Evolutionary conservation across 1,140 invertebrate species (phyloP), one percentile per base, ranked within the genome.

Genomic region (Pissodes strobi): DNA sequence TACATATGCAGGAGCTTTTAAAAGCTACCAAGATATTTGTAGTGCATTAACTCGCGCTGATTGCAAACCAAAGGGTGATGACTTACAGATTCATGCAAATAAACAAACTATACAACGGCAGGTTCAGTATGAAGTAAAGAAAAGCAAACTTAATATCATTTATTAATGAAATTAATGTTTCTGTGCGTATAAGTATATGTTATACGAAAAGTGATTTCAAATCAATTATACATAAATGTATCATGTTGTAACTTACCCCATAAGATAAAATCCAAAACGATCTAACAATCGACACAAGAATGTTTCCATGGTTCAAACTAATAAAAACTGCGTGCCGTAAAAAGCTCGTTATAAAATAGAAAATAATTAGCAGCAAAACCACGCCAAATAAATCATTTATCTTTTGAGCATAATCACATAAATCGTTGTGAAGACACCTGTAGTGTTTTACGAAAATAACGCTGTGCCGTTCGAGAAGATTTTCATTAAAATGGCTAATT

Each of bases 241-340:
- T n/a, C n/a, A n/a, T n/a, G n/a, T 27, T 23, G 10, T 8, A n/a
- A 52, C 55, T 30, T 57, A 57, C 55, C 38, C 38, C 39, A 27
- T 45, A 57, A 45, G 55, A 25, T 17, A 57, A 6, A 17, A 57
- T 57, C 55, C 55, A 57, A 9, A 30, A 27, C 17, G 38, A 45
- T 45, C 55, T 22, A 2, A 57, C 55, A 8, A 30, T 27, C 10
- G 41, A n/a, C 22, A 27, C 23, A 15, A 45, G 12, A 13, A n/a
- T 43, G 3, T 5, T 3, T 12, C 15, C 23, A 17, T 8, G 45
- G 25, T 25, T 15, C 12, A 30, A 12, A 17, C 55, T 43, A n/a
- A 45, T 45, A 19, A 45, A 57, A 2, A 57, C 55, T 1, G 55
- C 55, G 25, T 57, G 55, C 12, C 55, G 38, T 10, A 57, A 27